Evolutionary conservation across 2,888 invertebrate genomes (phyloP).

Genomic region (Hoplodrina ambigua): DNA sequence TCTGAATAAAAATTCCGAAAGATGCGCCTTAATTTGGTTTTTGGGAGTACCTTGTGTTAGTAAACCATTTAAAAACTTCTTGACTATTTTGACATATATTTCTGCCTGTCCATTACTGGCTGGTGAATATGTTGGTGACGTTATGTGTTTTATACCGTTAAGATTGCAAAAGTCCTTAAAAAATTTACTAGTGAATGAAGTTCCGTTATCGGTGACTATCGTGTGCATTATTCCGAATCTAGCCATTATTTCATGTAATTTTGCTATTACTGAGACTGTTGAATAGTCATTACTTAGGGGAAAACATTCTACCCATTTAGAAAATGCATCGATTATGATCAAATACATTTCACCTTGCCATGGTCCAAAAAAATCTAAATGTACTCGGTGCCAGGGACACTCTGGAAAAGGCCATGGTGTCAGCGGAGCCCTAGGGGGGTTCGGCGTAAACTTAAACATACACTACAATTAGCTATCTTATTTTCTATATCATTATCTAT

Average conservation of each 20-base stretch:
- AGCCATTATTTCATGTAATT: too few relatives aligned
- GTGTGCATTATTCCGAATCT: too few relatives aligned
- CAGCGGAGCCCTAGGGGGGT: not conserved
- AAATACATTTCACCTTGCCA: too few relatives aligned
- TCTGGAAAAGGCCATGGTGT: not conserved
- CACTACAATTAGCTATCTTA: not conserved
- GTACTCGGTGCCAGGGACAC: too few relatives aligned
- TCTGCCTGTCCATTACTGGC: constrained; percentile 6
- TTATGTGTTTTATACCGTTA: not conserved
- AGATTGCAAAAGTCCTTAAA: not conserved
- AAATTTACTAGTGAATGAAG: too few relatives aligned
- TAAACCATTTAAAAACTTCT: not conserved
- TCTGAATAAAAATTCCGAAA: constrained; percentile 1
- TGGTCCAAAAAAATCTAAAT: too few relatives aligned
- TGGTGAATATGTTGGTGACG: not conserved
- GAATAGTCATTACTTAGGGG: not conserved
- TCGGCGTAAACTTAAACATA: constrained; percentile 1
- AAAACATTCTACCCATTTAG: constrained; percentile 5
- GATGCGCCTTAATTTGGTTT: constrained; percentile 1
- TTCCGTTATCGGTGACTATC: too few relatives aligned
- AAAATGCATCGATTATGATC: not conserved
- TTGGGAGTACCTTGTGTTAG: not conserved
- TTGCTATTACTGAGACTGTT: not conserved
- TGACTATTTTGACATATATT: not conserved
- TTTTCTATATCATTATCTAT: constrained; percentile 1